A percentile compares a stretch with the other conserved stretches of the same genome.
phyloP scores from a whole-genome alignment of 2,113 vertebrate genomes.

The Capra hircus region DNA sequence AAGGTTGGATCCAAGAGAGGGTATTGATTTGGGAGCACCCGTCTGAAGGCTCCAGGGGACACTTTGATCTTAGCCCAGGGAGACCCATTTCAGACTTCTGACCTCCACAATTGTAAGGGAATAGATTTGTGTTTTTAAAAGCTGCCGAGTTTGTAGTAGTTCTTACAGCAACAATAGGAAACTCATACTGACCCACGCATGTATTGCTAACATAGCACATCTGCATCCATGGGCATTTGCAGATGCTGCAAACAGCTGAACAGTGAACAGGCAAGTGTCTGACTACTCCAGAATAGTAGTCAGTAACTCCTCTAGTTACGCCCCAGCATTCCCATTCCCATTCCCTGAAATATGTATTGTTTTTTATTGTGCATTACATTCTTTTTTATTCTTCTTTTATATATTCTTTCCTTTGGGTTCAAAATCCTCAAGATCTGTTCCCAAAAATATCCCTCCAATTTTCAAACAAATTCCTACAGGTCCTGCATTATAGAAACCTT shows the following conservation, averaged over 20 bases:
- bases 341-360: background rate
- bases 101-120: background rate
- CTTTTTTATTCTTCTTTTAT: background rate
- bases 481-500: background rate
- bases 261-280: background rate
- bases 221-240: background rate
- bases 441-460: background rate
- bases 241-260: background rate
- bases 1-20: background rate
- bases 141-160: background rate
- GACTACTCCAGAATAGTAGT: background rate
- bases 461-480: constrained; percentile 1
- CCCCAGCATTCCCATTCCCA: background rate
- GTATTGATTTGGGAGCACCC: background rate
- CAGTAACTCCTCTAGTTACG: background rate
- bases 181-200: background rate
- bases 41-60: background rate
- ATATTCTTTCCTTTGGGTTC: background rate
- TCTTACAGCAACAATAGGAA: background rate
- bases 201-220: background rate
- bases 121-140: background rate
- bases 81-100: background rate
- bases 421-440: background rate
- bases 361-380: constrained; percentile 14
- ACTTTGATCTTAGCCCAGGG: background rate